Base-by-base conservation (phyloP, 2,888 invertebrate genomes). In the Xylophagus ater region DNA sequence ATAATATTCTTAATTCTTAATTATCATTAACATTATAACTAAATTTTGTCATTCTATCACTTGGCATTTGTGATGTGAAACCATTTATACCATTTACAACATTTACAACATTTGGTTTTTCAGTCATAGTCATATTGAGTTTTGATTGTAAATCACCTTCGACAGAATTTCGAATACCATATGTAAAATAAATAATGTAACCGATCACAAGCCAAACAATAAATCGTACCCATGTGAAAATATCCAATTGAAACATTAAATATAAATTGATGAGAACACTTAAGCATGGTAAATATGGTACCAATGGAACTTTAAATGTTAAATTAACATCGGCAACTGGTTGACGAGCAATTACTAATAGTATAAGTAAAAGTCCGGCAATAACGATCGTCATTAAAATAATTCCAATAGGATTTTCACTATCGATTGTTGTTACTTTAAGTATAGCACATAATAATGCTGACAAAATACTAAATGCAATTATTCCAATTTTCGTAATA, bases 231-330 rank as follows among this genome's bases (percentile, higher is more conserved):
- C 93, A 93, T 3, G 93, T 93, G 53, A 77, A 73, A 34, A 71
- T 52, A 58, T 88, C 85, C 45, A 94, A 68, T 66, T 89, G 85
- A 53, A 87, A 73, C 92, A 93, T 93, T 37, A 94, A 69, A 63
- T 89, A 90, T 36, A 89, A 66, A 66, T 94, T 94, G 54, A 87
- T 79, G 46, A 88, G 74, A 29, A 89, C 78, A 62, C 89, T 89
- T 5, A 87, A 56, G 52, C 80, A 81, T 3, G 93, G 92, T 46
- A 93, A 69, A 30, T 84, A 59, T 0, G 93, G 93, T 8, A 93
- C 86, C 35, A 82, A 65, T 0, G 92, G 92, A 18, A 90, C 86
- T 66, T 77, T 81, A 54, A 87, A 87, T 3, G 81, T 71, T 31
- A 87, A 65, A 42, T 78, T 62, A 2, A 66, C 55, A 4, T 66